Evolutionary conservation across 37 sponge, comb jelly and placozoan genomes (phyloP), one percentile per base, ranked within the genome.

Genomic region (Cladorhizidae sp.): DNA sequence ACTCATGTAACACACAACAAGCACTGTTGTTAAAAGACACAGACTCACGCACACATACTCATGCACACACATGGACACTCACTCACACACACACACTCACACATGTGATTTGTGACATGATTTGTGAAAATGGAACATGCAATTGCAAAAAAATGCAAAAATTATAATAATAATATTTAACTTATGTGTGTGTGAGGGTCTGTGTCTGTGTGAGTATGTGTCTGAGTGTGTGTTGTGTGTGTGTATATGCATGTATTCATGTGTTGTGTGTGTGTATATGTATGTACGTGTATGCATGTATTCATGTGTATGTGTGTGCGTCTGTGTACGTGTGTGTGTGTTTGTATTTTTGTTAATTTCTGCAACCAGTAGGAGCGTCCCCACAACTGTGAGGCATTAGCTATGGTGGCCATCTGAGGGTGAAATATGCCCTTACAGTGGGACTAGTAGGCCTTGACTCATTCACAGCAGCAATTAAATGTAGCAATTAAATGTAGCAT

Each of bases 231-330:
- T n/a, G n/a, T n/a, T n/a, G n/a, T n/a, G n/a, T n/a, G n/a, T n/a
- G n/a, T n/a, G n/a, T n/a, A n/a, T n/a, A n/a, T n/a, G n/a, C n/a
- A n/a, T n/a, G n/a, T n/a, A n/a, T n/a, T n/a, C n/a, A n/a, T n/a
- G n/a, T n/a, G n/a, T n/a, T n/a, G n/a, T n/a, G n/a, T n/a, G n/a
- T n/a, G 81, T 80, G 81, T 70, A 57, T 68, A 72, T 70, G 40
- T 32, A 59, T 55, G 72, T 69, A 72, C 43, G 79, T 78, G 67
- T 78, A 68, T 78, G 79, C 58, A 68, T 78, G 79, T 65, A 68
- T 78, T 67, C 40, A n/a, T n/a, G n/a, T n/a, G n/a, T n/a, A n/a
- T n/a, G n/a, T n/a, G n/a, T n/a, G n/a, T n/a, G n/a, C n/a, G 67
- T 40, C 51, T 45, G 79, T 67, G 67, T 14, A 50, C 37, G 77